These are phyloP conservation scores for Monomorium pharaonis DNA, from an alignment of 1,140 invertebrate genomes.

Conservation along the genomic window DNA sequence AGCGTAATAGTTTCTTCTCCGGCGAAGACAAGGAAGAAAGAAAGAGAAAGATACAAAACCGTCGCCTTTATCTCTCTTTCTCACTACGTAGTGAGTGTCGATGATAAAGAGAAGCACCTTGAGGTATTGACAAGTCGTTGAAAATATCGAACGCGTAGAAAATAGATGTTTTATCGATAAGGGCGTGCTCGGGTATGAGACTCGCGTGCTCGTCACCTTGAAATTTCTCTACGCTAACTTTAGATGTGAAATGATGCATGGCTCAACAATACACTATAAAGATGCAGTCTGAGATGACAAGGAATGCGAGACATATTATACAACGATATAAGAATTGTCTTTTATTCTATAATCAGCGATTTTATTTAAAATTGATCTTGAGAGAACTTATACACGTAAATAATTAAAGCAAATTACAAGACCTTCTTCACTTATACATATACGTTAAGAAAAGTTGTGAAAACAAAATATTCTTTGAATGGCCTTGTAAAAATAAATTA, in stretches of 20 bases:
- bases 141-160: conserved; percentile 55
- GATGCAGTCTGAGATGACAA: conserved; percentile 6
- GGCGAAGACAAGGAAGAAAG: neutral
- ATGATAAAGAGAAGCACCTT: conserved; percentile 50
- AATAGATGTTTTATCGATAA: conserved; percentile 55
- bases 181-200: conserved; percentile 19
- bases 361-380: neutral
- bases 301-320: neutral
- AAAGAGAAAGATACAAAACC: neutral
- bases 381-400: neutral
- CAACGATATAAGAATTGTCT: neutral
- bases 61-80: neutral
- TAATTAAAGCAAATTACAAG: neutral
- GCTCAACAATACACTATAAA: conserved; percentile 41
- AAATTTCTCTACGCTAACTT: conserved; percentile 54
- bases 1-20: neutral
- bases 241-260: conserved; percentile 57
- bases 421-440: neutral
- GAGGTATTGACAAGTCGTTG: conserved; percentile 54
- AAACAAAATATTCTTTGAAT: neutral
- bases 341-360: neutral
- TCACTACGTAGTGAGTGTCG: neutral
- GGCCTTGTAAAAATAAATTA: neutral
- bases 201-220: conserved; percentile 50
- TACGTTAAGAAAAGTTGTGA: neutral